A percentile compares a stretch with the other conserved stretches of the same genome.
Evolutionary conservation across 2,113 vertebrate genomes (phyloP).

Genomic region (Spizaetus ornatus): DNA sequence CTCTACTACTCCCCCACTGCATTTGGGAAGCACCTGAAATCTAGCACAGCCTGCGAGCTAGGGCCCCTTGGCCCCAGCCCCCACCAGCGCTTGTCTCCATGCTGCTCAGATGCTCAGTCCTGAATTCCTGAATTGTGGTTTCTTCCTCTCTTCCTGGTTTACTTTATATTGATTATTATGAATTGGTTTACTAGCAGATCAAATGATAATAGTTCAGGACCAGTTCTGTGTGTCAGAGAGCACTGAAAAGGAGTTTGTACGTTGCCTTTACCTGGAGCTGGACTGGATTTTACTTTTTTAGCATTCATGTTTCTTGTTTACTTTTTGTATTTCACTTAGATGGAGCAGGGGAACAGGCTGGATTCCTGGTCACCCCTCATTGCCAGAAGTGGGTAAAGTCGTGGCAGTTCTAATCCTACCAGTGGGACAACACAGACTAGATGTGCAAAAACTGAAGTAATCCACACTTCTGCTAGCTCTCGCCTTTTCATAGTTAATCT

Average conservation of each 20-base stretch:
- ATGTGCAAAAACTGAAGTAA: not conserved
- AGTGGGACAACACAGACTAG: not conserved
- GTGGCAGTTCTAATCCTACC: not conserved
- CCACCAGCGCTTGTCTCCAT: not conserved
- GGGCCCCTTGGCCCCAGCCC: not conserved
- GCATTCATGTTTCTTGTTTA: not conserved
- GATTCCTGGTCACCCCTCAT: not conserved
- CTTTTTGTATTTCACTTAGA: not conserved
- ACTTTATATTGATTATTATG: not conserved
- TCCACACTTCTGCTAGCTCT: not conserved
- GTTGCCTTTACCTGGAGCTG: not conserved
- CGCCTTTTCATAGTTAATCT: not conserved
- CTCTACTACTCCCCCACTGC: not conserved
- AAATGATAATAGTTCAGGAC: not conserved
- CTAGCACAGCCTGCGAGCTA: not conserved
- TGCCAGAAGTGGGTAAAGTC: not conserved
- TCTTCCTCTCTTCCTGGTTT: not conserved
- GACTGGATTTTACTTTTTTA: not conserved
- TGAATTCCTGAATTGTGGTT: not conserved
- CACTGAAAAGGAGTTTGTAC: not conserved
- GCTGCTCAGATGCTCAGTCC: not conserved
- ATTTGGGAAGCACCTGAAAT: not conserved
- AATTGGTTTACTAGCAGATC: not conserved
- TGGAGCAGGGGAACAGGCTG: not conserved
- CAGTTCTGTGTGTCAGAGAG: not conserved